Evolutionary conservation across 2,113 vertebrate species (phyloP), one percentile per base, ranked within the genome.

Genomic region (Cochlearius cochlearius): DNA sequence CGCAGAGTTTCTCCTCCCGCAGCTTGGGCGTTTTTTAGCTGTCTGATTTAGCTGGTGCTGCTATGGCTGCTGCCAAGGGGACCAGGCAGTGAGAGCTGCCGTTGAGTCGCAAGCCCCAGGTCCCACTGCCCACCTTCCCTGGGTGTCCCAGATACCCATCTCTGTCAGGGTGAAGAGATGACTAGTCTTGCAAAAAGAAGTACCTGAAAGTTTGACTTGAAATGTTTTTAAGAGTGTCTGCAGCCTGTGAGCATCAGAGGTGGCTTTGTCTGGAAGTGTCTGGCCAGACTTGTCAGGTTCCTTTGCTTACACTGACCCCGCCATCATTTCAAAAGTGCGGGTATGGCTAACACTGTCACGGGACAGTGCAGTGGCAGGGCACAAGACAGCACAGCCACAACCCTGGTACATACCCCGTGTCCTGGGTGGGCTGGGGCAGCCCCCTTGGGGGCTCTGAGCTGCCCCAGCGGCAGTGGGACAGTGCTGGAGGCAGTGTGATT

Each of bases 361-460:
- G 52, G 50, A 27, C 81, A 60, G 34, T 13, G 66, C 55, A 39
- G 78, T 29, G 47, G 38, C 52, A 50, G 27, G 66, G 52, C 64
- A 62, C 55, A 22, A 39, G 29, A 13, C 82, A 78, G 26, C 41
- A 29, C 7, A 36, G 62, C 49, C 27, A 10, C 41, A 39, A 6
- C 38, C 14, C 5, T 3, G 10, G 34, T 55, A 12, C 3, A 0
- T 27, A 22, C 15, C 25, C 49, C 0, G 0, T 74, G 66, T 29
- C 19, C 13, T 41, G 43, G 18, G 20, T 47, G 20, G 41, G 13
- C 16, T 7, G 9, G 50, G 34, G 29, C 34, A 62, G 43, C 59
- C 8, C 23, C 34, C 22, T 50, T 2, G 1, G 39, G 10, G 58
- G 64, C 69, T 52, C 55, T 47, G 55, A 66, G 73, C 16, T 87